Evolutionary conservation across 1,140 invertebrate genomes (phyloP), one percentile per base, ranked within the genome.

Genomic region (Fopius arisanus): DNA sequence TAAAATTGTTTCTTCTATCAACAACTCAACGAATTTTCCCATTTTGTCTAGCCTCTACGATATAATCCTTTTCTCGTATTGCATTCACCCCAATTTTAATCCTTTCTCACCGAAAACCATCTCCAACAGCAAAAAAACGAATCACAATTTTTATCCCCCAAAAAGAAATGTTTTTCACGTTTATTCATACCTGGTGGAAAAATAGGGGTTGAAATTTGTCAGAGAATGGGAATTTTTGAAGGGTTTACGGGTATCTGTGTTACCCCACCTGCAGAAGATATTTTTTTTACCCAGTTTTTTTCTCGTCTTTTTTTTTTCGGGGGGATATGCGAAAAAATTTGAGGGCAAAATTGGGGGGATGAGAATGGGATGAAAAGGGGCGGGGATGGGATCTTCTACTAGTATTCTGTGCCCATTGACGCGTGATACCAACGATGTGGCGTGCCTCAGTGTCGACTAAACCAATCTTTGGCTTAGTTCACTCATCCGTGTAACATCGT

Each of bases 381-480:
- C 77, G 78, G 63, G 76, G 67, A 77, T 43, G 54, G 72, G 67
- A 75, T 78, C 67, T 73, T 77, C 76, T 67, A 33, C 78, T 69
- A 75, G 74, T 70, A 71, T 78, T 78, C 74, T 82, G 71, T 75
- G 79, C 74, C 82, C 85, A 80, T 76, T 87, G 85, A 87, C 86
- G 85, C 84, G 85, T 87, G 82, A 86, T 86, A 78, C 21, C 69
- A 79, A 79, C 78, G 77, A 75, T 78, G 80, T 67, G 80, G 80
- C 82, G 82, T 84, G 85, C 83, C 79, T 83, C 78, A 83, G 85
- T 84, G 86, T 82, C 80, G 76, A 84, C 84, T 88, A 88, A 88
- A 86, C 86, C 86, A 88, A 87, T 88, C 85, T 87, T 79, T 70
- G 80, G 84, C 85, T 87, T 86, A 87, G 83, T 73, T 79, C 81